Percentiles rank a stretch among this genome's conserved stretches.
Evolutionary conservation across 2,888 invertebrate species (phyloP).

Genomic region (Heliconius aoede): DNA sequence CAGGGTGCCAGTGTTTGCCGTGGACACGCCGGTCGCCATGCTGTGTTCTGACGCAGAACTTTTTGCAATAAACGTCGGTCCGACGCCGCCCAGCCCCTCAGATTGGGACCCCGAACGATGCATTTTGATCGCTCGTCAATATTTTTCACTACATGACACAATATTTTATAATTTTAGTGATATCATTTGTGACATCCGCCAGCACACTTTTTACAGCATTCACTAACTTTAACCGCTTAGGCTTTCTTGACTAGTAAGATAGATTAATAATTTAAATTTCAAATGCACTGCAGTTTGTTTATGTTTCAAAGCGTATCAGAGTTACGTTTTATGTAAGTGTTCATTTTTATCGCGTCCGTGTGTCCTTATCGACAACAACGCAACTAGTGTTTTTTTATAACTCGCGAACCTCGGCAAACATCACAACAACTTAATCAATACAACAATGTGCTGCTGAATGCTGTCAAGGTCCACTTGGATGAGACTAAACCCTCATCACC

Average conservation of each 20-base stretch:
- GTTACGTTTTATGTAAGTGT: slow-evolving; percentile 14
- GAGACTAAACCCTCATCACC: slow-evolving; percentile 47
- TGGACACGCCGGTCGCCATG: slow-evolving; percentile 81
- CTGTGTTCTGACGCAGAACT: slow-evolving; percentile 80
- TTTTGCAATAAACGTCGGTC: slow-evolving; percentile 70
- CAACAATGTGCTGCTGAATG: slow-evolving; percentile 46
- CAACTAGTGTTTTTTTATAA: slow-evolving; percentile 60
- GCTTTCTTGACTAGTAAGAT: background rate
- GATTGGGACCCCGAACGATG: slow-evolving; percentile 84
- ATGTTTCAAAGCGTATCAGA: slow-evolving; percentile 2
- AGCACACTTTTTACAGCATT: background rate
- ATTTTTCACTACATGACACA: slow-evolving; percentile 58
- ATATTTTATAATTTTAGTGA: slow-evolving; percentile 38
- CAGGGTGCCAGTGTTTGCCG: slow-evolving; percentile 79
- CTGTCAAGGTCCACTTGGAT: slow-evolving; percentile 41
- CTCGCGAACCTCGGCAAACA: slow-evolving; percentile 48
- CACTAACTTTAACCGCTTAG: background rate
- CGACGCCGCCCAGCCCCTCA: slow-evolving; percentile 77
- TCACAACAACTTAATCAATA: slow-evolving; percentile 53
- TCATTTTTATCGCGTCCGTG: slow-evolving; percentile 61
- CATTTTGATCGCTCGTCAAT: slow-evolving; percentile 57
- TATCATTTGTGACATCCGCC: slow-evolving; percentile 46
- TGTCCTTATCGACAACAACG: slow-evolving; percentile 64
- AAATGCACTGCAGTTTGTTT: slow-evolving; percentile 27
- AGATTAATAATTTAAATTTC: background rate